Conservation (phyloP, 2,888 invertebrate genomes). For the Chloroclysta siterata region DNA sequence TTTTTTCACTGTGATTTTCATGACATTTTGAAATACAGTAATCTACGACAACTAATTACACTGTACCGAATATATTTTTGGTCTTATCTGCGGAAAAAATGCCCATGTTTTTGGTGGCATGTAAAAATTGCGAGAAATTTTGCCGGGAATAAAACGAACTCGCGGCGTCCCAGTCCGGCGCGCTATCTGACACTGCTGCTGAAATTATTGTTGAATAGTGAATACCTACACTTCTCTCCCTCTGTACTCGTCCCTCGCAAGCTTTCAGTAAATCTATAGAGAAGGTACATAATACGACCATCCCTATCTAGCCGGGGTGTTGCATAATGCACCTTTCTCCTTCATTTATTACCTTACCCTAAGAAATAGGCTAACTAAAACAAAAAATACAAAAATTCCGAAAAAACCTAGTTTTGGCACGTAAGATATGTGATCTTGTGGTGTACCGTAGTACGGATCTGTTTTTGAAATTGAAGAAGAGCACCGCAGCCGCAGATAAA, state of each 20-base stretch:
- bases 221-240: background rate
- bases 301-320: slow-evolving; percentile 52
- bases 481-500: no score
- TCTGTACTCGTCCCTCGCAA: slow-evolving; percentile 38
- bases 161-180: slow-evolving; percentile 34
- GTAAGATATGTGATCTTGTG: no score
- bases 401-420: no score
- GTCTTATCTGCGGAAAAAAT: background rate
- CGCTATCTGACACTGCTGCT: slow-evolving; percentile 41
- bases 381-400: slow-evolving; percentile 47
- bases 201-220: slow-evolving; percentile 37
- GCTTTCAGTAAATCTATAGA: slow-evolving; percentile 81
- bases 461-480: no score
- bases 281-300: slow-evolving; percentile 64
- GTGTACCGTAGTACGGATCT: no score
- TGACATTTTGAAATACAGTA: background rate
- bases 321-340: slow-evolving; percentile 46
- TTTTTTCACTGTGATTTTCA: background rate
- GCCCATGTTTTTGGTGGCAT: slow-evolving; percentile 17
- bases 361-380: slow-evolving; percentile 48
- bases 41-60: background rate
- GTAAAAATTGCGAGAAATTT: slow-evolving; percentile 23
- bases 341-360: slow-evolving; percentile 60
- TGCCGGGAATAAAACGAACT: slow-evolving; percentile 17
- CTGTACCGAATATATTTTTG: background rate